Conservation (phyloP, 2,888 invertebrate species). For the Bombyx huttoni region DNA sequence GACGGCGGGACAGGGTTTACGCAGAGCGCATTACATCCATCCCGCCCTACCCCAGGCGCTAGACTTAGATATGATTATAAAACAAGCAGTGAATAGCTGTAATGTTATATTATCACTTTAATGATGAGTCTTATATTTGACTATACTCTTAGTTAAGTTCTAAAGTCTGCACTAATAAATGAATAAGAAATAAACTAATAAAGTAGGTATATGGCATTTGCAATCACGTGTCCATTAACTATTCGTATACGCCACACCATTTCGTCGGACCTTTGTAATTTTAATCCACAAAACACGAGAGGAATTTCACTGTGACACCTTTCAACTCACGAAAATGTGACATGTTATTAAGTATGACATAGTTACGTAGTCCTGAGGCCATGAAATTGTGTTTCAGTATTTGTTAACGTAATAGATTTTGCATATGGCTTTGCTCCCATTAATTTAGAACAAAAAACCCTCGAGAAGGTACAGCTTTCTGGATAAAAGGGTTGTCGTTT, state of each 20-base stretch:
- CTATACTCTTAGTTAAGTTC: neutral
- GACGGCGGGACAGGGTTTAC: too few relatives aligned
- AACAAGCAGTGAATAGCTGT: too few relatives aligned
- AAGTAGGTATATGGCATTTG: neutral
- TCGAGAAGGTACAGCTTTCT: too few relatives aligned
- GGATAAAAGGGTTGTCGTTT: too few relatives aligned
- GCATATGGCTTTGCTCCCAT: too few relatives aligned
- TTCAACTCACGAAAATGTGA: neutral
- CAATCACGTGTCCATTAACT: slow-evolving; percentile 11
- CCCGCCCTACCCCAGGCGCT: too few relatives aligned
- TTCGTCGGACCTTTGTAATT: slow-evolving; percentile 12
- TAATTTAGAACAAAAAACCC: too few relatives aligned
- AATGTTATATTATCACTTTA: neutral
- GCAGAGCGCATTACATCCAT: too few relatives aligned
- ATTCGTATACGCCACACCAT: slow-evolving; percentile 10
- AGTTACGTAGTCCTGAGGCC: neutral
- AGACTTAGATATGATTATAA: too few relatives aligned
- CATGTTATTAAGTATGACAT: neutral
- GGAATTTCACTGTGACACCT: slow-evolving; percentile 4
- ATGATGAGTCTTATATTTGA: neutral
- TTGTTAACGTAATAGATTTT: too few relatives aligned
- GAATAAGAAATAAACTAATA: neutral
- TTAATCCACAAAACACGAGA: slow-evolving; percentile 9
- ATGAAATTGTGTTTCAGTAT: too few relatives aligned
- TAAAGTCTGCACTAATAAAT: neutral